Base-by-base conservation (phyloP, 2,113 vertebrate species). In the Clarias batrachus region DNA sequence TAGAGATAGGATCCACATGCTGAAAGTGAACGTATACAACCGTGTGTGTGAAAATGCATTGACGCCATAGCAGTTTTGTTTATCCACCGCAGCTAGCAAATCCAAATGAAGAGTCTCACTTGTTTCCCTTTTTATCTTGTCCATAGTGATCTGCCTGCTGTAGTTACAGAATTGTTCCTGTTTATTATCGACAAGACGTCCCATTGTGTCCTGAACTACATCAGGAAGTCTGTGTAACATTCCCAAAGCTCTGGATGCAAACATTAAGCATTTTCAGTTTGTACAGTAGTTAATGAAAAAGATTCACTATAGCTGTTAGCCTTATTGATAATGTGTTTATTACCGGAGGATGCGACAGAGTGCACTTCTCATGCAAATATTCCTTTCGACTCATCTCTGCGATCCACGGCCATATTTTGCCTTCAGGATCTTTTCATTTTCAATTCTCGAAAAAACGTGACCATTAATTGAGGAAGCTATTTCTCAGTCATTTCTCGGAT, bases 1-100 rank as follows among this genome's bases (percentile, higher is more conserved):
- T 83, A 88, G 70, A 85, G 87, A 27, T 73, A 86, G 90, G 80
- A 90, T 57, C 1, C 12, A 68, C 66, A 41, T 37, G 63, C 57
- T 56, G 52, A 65, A 11, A 21, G 88, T 87, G 86, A 27, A 77
- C 73, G 21, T 54, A n/a, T 65, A 80, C 63, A 57, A 54, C 63
- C 59, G 37, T 70, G 63, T 33, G 85, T 77, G 88, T 17, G 17
- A 33, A 70, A 4, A 10, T 21, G 70, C 9, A 21, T 9, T 10
- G 3, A n/a, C 7, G 23, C 21, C 14, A 41, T 48, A 73, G 37
- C 73, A 54, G 23, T 52, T 14, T 14, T 3, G 74, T 16, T 2
- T 54, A 56, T 73, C 77, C 77, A 37, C 70, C 17, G 41, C 33
- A 73, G 33, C 33, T 37, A 10, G 3, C 68, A 30, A 66, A 37